Evolutionary conservation across 2,113 vertebrate species (phyloP).

Genomic region (Callaeas wilsoni): DNA sequence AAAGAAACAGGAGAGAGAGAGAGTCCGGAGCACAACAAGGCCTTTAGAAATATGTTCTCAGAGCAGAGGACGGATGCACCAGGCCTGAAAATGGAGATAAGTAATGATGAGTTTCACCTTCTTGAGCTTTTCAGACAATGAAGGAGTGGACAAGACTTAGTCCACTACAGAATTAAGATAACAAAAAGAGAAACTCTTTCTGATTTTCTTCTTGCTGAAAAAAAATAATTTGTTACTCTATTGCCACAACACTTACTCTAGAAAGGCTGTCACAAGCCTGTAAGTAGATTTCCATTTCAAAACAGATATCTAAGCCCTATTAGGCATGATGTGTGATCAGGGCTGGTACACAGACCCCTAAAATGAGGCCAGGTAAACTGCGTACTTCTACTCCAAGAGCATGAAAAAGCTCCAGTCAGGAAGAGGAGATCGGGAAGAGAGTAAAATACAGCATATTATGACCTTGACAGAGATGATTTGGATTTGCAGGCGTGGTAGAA

Average conservation of each 20-base stretch:
- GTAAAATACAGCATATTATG: not conserved
- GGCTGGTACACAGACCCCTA: not conserved
- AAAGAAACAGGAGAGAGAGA: not conserved
- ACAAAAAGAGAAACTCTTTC: not conserved
- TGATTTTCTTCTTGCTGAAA: not conserved
- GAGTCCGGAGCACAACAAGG: not conserved
- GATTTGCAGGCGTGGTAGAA: not conserved
- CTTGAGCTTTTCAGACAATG: not conserved
- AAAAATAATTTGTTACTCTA: not conserved
- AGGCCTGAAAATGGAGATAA: not conserved
- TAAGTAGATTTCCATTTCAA: not conserved
- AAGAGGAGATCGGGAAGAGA: not conserved
- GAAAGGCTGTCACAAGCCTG: not conserved
- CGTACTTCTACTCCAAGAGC: not conserved
- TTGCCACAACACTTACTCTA: not conserved
- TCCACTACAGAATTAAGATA: not conserved
- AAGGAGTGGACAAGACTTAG: not conserved
- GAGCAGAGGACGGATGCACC: not conserved
- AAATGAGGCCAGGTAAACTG: not conserved
- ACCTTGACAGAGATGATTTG: not conserved
- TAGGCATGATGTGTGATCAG: not conserved
- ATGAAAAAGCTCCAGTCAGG: not conserved
- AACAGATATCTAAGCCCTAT: not conserved
- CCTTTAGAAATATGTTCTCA: not conserved
- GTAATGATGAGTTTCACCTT: not conserved